Percentiles rank a stretch among this genome's conserved stretches.
phyloP scores from a whole-genome alignment of 1,140 invertebrate genomes.

The Nephotettix cincticeps region DNA sequence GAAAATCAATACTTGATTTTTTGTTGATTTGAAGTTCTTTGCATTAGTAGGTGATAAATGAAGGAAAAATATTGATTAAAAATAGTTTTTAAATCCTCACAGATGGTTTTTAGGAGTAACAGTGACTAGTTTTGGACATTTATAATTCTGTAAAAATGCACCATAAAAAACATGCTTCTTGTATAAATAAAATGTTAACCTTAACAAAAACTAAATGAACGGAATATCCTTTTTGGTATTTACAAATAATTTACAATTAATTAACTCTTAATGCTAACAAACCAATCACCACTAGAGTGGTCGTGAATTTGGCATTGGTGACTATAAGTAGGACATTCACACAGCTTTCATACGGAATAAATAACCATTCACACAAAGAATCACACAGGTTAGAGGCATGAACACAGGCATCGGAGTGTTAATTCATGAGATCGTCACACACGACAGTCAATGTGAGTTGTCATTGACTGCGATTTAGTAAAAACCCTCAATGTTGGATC shows the following conservation, averaged over 20 bases:
- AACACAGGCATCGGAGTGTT: not conserved
- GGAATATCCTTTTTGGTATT: not conserved
- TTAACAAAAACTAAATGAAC: no score
- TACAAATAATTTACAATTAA: not conserved
- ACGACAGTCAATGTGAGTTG: not conserved
- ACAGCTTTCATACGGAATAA: slow-evolving; percentile 1
- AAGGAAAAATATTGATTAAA: no score
- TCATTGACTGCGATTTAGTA: not conserved
- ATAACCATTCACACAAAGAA: not conserved
- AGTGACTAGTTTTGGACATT: no score
- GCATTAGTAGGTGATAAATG: no score
- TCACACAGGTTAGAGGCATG: not conserved
- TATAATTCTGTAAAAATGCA: no score
- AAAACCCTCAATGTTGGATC: no score
- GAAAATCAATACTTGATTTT: not conserved
- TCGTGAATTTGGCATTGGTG: not conserved
- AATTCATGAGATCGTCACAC: not conserved
- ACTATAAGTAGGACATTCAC: not conserved
- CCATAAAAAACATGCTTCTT: no score
- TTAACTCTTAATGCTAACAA: not conserved
- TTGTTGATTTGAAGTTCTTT: no score
- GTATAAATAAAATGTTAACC: no score
- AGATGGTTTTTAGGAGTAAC: no score
- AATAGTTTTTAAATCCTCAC: no score
- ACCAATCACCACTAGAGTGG: slow-evolving; percentile 6